Conservation (phyloP, 2,888 invertebrate genomes). For the Ochropleura leucogaster region DNA sequence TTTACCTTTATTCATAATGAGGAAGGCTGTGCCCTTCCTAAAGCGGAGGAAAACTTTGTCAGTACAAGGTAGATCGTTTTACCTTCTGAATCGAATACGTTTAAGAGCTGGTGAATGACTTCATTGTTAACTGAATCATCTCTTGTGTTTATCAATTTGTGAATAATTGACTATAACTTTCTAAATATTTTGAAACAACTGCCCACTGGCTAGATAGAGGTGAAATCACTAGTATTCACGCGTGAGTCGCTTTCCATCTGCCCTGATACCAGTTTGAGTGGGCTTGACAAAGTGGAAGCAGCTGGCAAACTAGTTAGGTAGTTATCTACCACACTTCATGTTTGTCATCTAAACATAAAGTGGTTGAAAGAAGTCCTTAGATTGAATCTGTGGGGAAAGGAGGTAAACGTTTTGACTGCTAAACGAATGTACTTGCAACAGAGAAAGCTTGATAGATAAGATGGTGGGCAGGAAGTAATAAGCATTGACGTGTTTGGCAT, state of each 20-base stretch:
- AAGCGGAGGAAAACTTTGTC: slow-evolving; percentile 26
- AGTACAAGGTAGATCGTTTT: slow-evolving; percentile 33
- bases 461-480: slow-evolving; percentile 32
- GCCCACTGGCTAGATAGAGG: slow-evolving; percentile 62
- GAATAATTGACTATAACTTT: slow-evolving; percentile 43
- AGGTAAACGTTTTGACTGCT: slow-evolving; percentile 35
- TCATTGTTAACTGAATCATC: slow-evolving; percentile 19
- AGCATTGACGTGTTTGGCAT: slow-evolving; percentile 32
- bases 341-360: slow-evolving; percentile 56
- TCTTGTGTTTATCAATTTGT: slow-evolving; percentile 15
- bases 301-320: slow-evolving; percentile 64
- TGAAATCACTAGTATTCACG: slow-evolving; percentile 69
- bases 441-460: slow-evolving; percentile 43
- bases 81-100: slow-evolving; percentile 5
- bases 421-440: slow-evolving; percentile 30
- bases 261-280: slow-evolving; percentile 70
- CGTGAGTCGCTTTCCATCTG: slow-evolving; percentile 72
- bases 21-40: slow-evolving; percentile 44
- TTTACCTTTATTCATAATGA: slow-evolving; percentile 52
- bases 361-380: slow-evolving; percentile 45
- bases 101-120: slow-evolving; percentile 2
- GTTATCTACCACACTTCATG: slow-evolving; percentile 58
- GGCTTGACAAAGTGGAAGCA: slow-evolving; percentile 62
- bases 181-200: slow-evolving; percentile 54
- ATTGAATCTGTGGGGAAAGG: slow-evolving; percentile 41